Evolutionary conservation across 2,797 vertebrate species (phyloP).

Genomic region (Somateria mollissima): DNA sequence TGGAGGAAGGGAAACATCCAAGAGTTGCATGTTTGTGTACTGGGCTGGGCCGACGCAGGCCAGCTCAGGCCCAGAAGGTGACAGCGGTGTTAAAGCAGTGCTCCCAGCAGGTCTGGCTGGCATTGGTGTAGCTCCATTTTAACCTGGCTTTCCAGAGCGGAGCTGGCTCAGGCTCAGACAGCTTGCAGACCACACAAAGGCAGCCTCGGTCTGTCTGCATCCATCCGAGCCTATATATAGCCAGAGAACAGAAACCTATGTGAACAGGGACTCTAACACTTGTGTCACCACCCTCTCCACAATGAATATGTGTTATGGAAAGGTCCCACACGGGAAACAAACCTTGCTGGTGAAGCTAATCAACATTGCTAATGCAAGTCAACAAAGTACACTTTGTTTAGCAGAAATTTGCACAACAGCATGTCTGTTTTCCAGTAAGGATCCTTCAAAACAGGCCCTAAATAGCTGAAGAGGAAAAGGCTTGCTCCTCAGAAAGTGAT

Average conservation of each 20-base stretch:
- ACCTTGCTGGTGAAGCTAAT: not conserved
- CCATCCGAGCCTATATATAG: not conserved
- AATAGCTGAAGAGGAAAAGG: not conserved
- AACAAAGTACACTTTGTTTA: not conserved
- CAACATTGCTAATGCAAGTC: not conserved
- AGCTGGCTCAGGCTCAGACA: not conserved
- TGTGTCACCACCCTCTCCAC: not conserved
- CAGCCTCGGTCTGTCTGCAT: accelerated
- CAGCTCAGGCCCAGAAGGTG: not conserved
- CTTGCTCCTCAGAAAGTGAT: not conserved
- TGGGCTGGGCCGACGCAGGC: not conserved
- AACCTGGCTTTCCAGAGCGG: not conserved
- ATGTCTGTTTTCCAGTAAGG: not conserved
- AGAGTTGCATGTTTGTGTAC: accelerated
- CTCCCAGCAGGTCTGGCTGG: not conserved
- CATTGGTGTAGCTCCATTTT: not conserved
- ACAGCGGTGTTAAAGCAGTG: not conserved
- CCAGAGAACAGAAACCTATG: not conserved
- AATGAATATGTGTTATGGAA: not conserved
- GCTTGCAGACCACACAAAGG: not conserved
- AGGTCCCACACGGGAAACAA: not conserved
- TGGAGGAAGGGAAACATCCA: not conserved
- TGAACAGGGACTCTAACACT: not conserved
- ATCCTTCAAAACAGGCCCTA: not conserved
- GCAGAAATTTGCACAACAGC: not conserved